A percentile compares a stretch with the other conserved stretches of the same genome.
These are phyloP conservation scores for Bubalus kerabau DNA, from an alignment of 2,113 vertebrate species.

Conservation along the genomic window DNA sequence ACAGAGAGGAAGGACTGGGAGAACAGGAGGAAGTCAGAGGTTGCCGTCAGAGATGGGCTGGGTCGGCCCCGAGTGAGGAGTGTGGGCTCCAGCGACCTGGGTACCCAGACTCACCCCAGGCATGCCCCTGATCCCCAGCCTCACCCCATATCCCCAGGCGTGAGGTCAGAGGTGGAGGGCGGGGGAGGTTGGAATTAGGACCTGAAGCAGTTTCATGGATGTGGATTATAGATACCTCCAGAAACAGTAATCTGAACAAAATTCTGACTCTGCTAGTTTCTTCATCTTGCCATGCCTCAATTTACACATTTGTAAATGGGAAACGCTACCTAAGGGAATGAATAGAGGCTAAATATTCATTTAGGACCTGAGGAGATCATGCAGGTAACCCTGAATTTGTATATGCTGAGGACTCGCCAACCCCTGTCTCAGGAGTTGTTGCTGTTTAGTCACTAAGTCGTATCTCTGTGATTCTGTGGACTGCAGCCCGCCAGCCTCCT, in stretches of 20 bases:
- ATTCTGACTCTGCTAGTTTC: background rate
- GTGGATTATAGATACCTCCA: background rate
- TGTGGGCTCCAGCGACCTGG: accelerated
- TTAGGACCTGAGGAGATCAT: background rate
- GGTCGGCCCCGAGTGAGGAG: accelerated
- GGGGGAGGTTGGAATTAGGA: background rate
- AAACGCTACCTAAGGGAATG: background rate
- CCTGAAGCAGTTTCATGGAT: background rate
- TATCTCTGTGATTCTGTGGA: background rate
- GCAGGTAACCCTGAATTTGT: background rate
- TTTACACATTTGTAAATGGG: background rate
- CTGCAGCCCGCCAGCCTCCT: accelerated
- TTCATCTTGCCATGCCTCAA: background rate
- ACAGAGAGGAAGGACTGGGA: background rate
- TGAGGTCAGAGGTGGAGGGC: background rate
- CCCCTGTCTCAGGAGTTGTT: background rate
- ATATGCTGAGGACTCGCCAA: background rate
- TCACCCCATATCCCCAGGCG: background rate
- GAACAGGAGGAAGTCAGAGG: background rate
- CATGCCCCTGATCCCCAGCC: accelerated
- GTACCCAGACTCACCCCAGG: background rate
- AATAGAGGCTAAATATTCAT: accelerated
- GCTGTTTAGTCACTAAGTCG: no score
- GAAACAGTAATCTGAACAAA: background rate
- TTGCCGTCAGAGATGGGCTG: accelerated